phyloP scores from a whole-genome alignment of 1,140 invertebrate genomes.

The Drosophila bocki region DNA sequence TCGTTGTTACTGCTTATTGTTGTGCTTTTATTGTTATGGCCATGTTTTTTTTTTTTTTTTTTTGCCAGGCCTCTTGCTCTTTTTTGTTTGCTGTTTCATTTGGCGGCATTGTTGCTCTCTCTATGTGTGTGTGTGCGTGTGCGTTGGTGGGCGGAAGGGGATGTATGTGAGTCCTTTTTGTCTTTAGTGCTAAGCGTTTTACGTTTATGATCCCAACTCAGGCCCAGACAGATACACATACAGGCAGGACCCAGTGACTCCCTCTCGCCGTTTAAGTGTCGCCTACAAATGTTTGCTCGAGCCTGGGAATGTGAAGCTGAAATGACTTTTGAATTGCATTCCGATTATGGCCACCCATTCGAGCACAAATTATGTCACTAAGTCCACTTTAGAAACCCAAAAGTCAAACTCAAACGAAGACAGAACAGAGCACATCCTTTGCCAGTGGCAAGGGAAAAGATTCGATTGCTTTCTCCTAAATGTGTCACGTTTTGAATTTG shows the following conservation, averaged over 20 bases:
- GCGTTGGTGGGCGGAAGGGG: slow-evolving; percentile 1
- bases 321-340: slow-evolving; percentile 78
- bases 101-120: slow-evolving; percentile 70
- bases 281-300: slow-evolving; percentile 32
- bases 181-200: slow-evolving; percentile 79
- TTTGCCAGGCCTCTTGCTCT: slow-evolving; percentile 24
- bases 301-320: slow-evolving; percentile 26
- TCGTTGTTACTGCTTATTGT: slow-evolving; percentile 81
- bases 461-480: slow-evolving; percentile 58
- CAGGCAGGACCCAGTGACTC: slow-evolving; percentile 17
- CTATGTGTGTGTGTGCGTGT: slow-evolving; percentile 18
- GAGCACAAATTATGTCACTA: slow-evolving; percentile 57
- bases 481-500: slow-evolving; percentile 70
- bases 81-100: slow-evolving; percentile 73
- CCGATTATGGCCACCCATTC: slow-evolving; percentile 31
- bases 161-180: slow-evolving; percentile 44
- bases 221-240: slow-evolving; percentile 20
- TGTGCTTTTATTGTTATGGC: slow-evolving; percentile 81
- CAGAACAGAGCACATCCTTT: not conserved
- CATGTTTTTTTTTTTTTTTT: slow-evolving; percentile 69
- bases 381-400: slow-evolving; percentile 13
- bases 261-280: slow-evolving; percentile 27
- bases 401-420: not conserved
- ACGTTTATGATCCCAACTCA: slow-evolving; percentile 69
- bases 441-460: not conserved